Percentiles rank a stretch among this genome's conserved stretches.
Conservation (phyloP, 1,140 invertebrate genomes). For the Neuroterus valhalla region DNA sequence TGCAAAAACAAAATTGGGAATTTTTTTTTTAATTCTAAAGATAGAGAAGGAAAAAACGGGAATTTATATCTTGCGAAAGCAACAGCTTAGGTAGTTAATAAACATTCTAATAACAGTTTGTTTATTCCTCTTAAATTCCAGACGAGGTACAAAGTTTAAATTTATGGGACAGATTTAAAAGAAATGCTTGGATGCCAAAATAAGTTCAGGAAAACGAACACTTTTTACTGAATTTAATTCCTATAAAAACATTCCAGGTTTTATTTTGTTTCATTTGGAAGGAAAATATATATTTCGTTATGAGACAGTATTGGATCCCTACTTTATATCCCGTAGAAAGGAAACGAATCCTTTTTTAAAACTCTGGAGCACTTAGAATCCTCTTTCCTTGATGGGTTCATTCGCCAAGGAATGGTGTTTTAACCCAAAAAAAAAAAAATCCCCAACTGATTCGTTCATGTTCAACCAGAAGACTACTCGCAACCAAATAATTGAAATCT, state of each 20-base stretch:
- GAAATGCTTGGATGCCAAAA: neutral
- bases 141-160: conserved; percentile 9
- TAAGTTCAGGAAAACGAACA: neutral
- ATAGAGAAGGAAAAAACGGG: neutral
- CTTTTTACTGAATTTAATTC: neutral
- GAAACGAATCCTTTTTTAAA: neutral
- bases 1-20: too few relatives aligned
- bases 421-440: neutral
- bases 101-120: neutral
- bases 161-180: conserved; percentile 9
- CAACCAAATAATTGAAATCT: too few relatives aligned
- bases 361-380: conserved; percentile 2
- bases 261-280: too few relatives aligned
- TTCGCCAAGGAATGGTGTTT: neutral
- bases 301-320: too few relatives aligned
- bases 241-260: neutral
- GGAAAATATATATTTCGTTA: too few relatives aligned
- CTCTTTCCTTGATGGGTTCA: neutral
- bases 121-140: conserved; percentile 18
- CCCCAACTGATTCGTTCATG: too few relatives aligned
- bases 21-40: too few relatives aligned
- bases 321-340: neutral
- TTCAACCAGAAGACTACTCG: too few relatives aligned
- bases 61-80: neutral
- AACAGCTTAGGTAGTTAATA: neutral